Percentiles rank a stretch among this genome's conserved stretches.
Conservation (phyloP, 2,113 vertebrate genomes). For the Tenebrosternarchus preto region DNA sequence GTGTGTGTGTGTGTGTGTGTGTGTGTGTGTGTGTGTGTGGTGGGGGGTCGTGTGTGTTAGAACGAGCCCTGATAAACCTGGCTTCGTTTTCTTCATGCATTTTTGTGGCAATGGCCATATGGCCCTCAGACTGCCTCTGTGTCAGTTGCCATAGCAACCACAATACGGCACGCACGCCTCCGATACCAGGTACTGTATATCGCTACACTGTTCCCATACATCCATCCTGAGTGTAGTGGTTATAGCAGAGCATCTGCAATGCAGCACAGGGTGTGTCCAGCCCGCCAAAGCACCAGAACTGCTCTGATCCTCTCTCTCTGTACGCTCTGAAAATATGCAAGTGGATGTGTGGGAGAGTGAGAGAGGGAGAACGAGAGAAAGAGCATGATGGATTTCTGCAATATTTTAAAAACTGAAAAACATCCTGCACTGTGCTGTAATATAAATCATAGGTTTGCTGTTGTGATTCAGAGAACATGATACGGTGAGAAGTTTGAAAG, state of each 20-base stretch:
- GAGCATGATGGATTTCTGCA: conserved; percentile 23
- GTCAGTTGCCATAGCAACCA: conserved; percentile 26
- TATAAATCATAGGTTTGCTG: background rate
- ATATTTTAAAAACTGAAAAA: conserved; percentile 32
- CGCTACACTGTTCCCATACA: conserved; percentile 46
- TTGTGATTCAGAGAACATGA: background rate
- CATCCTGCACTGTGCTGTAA: conserved; percentile 8
- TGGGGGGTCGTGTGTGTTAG: background rate
- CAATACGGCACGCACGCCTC: conserved; percentile 3
- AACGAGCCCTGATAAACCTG: background rate
- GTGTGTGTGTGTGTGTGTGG: too few species aligned
- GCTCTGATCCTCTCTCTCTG: conserved; percentile 30
- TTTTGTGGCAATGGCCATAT: background rate
- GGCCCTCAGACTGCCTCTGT: conserved; percentile 12
- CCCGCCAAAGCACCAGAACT: background rate
- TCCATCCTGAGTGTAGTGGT: conserved; percentile 54
- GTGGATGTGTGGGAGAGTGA: conserved; percentile 6
- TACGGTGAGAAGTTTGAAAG: background rate
- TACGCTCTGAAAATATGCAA: background rate
- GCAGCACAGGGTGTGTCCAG: conserved; percentile 63
- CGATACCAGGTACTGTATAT: background rate
- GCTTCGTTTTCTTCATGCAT: background rate
- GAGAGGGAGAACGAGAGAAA: background rate
- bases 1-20: too few species aligned
- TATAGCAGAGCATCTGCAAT: conserved; percentile 65